These are phyloP conservation scores for Intellagama lesueurii DNA, from an alignment of 2,797 vertebrate species.

Conservation along the genomic window DNA sequence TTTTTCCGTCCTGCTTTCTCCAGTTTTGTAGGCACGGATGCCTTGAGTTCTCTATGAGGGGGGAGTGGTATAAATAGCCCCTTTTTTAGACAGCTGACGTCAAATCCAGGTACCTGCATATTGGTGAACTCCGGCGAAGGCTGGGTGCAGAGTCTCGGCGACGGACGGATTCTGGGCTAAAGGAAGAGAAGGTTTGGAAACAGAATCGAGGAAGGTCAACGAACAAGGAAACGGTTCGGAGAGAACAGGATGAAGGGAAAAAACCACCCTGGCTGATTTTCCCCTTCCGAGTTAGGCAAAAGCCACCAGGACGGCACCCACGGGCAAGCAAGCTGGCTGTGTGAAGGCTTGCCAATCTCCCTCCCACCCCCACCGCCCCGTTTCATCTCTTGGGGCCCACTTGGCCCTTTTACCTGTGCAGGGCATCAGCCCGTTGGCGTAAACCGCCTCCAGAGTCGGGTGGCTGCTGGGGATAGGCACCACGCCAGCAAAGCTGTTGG, in stretches of 20 bases:
- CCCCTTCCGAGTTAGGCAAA: too few species aligned
- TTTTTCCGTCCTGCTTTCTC: too few species aligned
- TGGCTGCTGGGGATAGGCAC: slow-evolving; percentile 94
- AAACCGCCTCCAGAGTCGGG: slow-evolving; percentile 92
- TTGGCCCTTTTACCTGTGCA: slow-evolving; percentile 84
- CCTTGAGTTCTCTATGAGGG: too few species aligned
- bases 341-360: background rate
- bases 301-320: too few species aligned
- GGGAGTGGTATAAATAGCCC: too few species aligned
- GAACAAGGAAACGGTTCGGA: background rate
- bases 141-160: slow-evolving; percentile 94
- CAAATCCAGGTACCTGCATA: slow-evolving; percentile 87
- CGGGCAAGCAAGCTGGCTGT: background rate
- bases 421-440: slow-evolving; percentile 93
- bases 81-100: too few species aligned
- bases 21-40: too few species aligned
- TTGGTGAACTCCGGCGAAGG: slow-evolving; percentile 96
- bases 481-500: slow-evolving; percentile 95
- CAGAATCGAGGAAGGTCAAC: background rate
- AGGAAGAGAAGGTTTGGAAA: slow-evolving; percentile 21
- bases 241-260: background rate
- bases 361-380: too few species aligned
- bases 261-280: background rate
- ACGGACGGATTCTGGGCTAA: slow-evolving; percentile 93
- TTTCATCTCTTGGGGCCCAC: too few species aligned